phyloP scores from a whole-genome alignment of 2,888 invertebrate species.

The Coremacera marginata region DNA sequence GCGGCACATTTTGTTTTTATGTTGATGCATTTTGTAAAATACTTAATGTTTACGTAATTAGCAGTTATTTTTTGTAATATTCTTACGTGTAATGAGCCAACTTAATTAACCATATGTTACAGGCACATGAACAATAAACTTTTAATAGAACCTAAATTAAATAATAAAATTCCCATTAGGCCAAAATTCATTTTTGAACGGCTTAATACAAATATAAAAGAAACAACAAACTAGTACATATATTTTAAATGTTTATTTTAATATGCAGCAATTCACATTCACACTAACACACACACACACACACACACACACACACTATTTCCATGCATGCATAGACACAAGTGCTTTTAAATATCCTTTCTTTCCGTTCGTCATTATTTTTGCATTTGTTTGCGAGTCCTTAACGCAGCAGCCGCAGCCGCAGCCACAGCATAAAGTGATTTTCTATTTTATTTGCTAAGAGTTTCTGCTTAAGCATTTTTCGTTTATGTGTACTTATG shows the following conservation, averaged over 20 bases:
- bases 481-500: constrained; percentile 31
- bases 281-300: not conserved
- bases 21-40: no score
- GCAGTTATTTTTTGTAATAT: no score
- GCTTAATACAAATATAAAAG: constrained; percentile 25
- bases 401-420: constrained; percentile 16
- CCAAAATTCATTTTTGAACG: not conserved
- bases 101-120: constrained; percentile 24
- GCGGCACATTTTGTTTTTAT: no score
- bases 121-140: constrained; percentile 39
- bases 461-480: constrained; percentile 49
- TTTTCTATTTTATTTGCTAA: constrained; percentile 58
- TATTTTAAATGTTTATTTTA: not conserved
- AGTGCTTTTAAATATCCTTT: not conserved
- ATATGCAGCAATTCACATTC: not conserved
- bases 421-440: constrained; percentile 47
- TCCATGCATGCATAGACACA: constrained; percentile 1
- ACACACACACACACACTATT: not conserved
- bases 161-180: no score
- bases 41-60: no score
- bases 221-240: not conserved
- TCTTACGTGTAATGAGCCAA: not conserved
- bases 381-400: not conserved
- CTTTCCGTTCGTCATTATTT: constrained; percentile 3
- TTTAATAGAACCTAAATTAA: not conserved